Evolutionary conservation across 1,140 invertebrate species (phyloP).

Genomic region (Hypsibius dujardini): DNA sequence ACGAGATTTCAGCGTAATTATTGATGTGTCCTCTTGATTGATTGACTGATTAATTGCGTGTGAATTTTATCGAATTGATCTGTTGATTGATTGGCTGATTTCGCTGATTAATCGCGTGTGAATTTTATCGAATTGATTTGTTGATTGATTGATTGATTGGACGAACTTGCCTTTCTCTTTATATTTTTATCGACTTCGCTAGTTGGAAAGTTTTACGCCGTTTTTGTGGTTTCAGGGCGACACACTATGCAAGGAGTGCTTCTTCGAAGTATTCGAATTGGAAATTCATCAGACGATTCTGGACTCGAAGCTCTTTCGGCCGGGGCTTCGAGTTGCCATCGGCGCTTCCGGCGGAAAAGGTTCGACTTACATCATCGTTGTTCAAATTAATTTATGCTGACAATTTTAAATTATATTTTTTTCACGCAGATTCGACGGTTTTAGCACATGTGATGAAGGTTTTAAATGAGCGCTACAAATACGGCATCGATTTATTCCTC

Average conservation of each 20-base stretch:
- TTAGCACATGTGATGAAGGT: slow-evolving; percentile 75
- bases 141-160: slow-evolving; percentile 16
- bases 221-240: slow-evolving; percentile 42
- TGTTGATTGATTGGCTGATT: slow-evolving; percentile 16
- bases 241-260: slow-evolving; percentile 82
- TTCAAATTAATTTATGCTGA: not conserved
- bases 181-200: slow-evolving; percentile 38
- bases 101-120: slow-evolving; percentile 21
- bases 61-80: not conserved
- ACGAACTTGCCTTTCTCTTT: too few species aligned
- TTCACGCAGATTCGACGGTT: slow-evolving; percentile 70
- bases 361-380: too few species aligned
- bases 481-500: slow-evolving; percentile 73
- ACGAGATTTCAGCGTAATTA: too few species aligned
- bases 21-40: too few species aligned
- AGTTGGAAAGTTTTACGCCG: slow-evolving; percentile 51
- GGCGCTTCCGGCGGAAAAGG: slow-evolving; percentile 91
- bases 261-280: slow-evolving; percentile 78
- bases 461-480: slow-evolving; percentile 74
- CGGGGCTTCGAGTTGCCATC: slow-evolving; percentile 72
- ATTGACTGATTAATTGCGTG: too few species aligned
- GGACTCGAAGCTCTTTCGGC: slow-evolving; percentile 61
- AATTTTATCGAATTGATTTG: not conserved
- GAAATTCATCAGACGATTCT: slow-evolving; percentile 89
- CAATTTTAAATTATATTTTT: not conserved